Percentiles rank a stretch among this genome's conserved stretches.
These are phyloP conservation scores for Syngnathus rostellatus DNA, from an alignment of 2,797 vertebrate genomes.

Conservation along the genomic window DNA sequence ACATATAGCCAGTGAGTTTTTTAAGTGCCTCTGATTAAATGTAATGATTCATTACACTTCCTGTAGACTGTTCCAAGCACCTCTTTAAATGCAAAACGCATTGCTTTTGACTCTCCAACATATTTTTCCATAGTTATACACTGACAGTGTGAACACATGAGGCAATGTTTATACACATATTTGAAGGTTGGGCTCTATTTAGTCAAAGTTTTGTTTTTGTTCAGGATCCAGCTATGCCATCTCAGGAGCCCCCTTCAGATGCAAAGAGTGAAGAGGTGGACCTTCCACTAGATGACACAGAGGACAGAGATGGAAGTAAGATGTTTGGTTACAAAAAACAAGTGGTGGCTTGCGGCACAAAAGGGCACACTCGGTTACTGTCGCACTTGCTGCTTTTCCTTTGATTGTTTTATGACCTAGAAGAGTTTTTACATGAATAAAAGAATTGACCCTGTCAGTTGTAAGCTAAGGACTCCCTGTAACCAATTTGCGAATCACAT, in stretches of 20 bases:
- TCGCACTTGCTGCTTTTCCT: not conserved
- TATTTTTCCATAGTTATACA: conserved; percentile 5
- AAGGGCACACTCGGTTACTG: not conserved
- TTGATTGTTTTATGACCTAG: not conserved
- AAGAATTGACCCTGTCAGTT: not conserved
- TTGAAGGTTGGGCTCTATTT: conserved; percentile 6
- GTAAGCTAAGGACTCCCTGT: not conserved
- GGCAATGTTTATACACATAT: conserved; percentile 10
- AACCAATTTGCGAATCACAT: not conserved
- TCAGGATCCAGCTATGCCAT: conserved; percentile 99
- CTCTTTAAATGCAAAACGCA: conserved; percentile 2
- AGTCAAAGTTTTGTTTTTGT: conserved; percentile 18
- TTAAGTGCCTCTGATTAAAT: not conserved
- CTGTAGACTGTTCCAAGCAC: not conserved
- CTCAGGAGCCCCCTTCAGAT: conserved; percentile 87
- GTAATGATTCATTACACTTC: not conserved
- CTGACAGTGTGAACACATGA: conserved; percentile 8
- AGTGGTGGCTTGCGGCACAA: not conserved
- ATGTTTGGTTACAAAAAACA: not conserved
- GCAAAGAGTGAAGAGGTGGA: conserved; percentile 80
- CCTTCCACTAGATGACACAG: conserved; percentile 79
- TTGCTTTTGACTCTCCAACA: not conserved
- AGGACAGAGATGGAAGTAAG: conserved; percentile 86
- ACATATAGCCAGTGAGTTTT: not conserved
- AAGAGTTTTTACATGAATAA: not conserved